Conservation (phyloP, 1,140 invertebrate genomes). For the Drosophila gunungcola region DNA sequence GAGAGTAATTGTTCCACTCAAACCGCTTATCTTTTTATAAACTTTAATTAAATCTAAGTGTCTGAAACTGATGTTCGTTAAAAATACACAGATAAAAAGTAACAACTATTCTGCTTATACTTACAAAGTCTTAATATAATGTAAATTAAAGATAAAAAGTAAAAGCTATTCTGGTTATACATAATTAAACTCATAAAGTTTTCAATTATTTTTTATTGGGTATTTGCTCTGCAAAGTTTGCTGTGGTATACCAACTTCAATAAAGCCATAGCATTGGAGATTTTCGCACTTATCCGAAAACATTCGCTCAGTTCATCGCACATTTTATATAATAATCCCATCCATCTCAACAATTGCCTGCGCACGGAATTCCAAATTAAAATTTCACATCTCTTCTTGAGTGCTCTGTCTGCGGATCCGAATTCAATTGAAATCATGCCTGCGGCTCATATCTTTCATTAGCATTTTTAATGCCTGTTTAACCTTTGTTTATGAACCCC, state of each 20-base stretch:
- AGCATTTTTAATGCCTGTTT: slow-evolving; percentile 65
- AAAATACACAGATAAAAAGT: too few relatives aligned
- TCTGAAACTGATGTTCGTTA: too few relatives aligned
- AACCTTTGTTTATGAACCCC: slow-evolving; percentile 61
- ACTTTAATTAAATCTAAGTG: too few relatives aligned
- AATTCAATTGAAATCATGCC: slow-evolving; percentile 33
- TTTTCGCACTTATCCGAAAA: slow-evolving; percentile 23
- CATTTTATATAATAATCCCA: slow-evolving; percentile 42
- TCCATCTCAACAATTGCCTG: slow-evolving; percentile 48
- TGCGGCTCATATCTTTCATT: slow-evolving; percentile 36
- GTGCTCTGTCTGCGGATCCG: slow-evolving; percentile 34
- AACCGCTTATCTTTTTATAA: too few relatives aligned
- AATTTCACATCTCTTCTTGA: slow-evolving; percentile 51
- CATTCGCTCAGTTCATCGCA: slow-evolving; percentile 29
- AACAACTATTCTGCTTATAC: too few relatives aligned
- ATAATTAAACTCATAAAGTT: too few relatives aligned
- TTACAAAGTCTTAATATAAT: too few relatives aligned
- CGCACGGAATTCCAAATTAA: slow-evolving; percentile 57
- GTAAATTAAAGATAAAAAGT: too few relatives aligned
- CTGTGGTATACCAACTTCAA: not conserved
- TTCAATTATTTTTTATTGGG: too few relatives aligned
- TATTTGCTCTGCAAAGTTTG: too few relatives aligned
- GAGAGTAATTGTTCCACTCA: too few relatives aligned
- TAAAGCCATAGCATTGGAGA: slow-evolving; percentile 3
- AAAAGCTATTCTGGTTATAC: too few relatives aligned